Evolutionary conservation across 1,140 invertebrate species (phyloP), one percentile per base, ranked within the genome.

Genomic region (Ericerus pela): DNA sequence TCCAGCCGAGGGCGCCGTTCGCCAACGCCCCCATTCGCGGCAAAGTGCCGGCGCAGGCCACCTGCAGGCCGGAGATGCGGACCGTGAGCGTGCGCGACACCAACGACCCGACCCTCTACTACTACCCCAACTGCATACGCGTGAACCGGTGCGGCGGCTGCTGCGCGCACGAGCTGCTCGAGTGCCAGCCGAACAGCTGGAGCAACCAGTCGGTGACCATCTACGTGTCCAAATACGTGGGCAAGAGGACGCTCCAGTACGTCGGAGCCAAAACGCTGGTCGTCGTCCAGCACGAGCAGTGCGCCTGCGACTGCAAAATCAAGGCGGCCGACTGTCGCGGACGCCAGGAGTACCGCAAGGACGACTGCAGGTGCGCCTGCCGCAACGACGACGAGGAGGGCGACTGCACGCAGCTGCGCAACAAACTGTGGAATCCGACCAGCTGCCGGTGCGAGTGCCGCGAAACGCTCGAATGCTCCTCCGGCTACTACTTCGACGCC

Each of bases 101-200:
- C 0, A 59, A 72, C 24, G 75, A 81, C 60, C 69, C 74, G 1
- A 72, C 72, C 37, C 64, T 74, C 3, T 64, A 78, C 24, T 79
- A 79, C 56, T 75, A 72, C 58, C 83, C 83, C 0, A 64, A 69
- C 22, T 86, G 83, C 61, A 81, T 79, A 1, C 63, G 79, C 33
- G 67, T 85, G 1, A 76, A 79, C 57, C 72, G 78, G 57, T 86
- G 83, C 64, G 76, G 78, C 10, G 83, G 83, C 1, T 85, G 83
- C 64, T 85, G 83, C 62, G 65, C 67, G 1, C 75, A 78, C 43
- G 64, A 67, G 11, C 60, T 80, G 36, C 69, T 81, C 8, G 69
- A 70, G 2, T 85, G 83, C 62, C 78, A 81, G 58, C 76, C 83
- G 1, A 74, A 64, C 12, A 67, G 68, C n/a, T n/a, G n/a, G n/a